Conservation (phyloP, 2,797 vertebrate species). For the Intellagama lesueurii region DNA sequence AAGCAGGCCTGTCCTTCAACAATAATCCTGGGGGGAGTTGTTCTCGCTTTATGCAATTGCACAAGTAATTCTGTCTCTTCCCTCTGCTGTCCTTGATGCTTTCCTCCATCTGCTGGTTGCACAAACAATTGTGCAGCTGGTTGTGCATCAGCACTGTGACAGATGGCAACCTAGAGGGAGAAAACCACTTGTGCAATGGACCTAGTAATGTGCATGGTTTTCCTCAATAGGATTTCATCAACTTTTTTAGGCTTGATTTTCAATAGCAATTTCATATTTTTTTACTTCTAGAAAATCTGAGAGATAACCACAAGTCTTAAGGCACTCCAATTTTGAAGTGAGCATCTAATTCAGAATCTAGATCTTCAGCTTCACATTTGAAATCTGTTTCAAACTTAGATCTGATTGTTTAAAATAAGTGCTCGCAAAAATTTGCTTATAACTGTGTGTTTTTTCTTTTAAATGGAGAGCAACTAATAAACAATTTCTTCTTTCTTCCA, state of each 20-base stretch:
- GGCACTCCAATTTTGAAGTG: neutral
- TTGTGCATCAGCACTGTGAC: too few relatives aligned
- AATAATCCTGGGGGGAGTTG: too few relatives aligned
- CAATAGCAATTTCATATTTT: neutral
- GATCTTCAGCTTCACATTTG: neutral
- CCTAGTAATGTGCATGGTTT: neutral
- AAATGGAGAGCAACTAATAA: neutral
- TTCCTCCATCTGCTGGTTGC: too few relatives aligned
- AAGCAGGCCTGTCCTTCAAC: neutral
- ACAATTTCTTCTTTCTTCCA: too few relatives aligned
- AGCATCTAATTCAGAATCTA: neutral
- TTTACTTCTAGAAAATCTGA: neutral
- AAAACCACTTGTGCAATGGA: too few relatives aligned
- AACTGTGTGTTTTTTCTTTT: neutral
- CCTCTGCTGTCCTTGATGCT: too few relatives aligned
- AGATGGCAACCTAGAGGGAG: too few relatives aligned
- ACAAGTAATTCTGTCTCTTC: too few relatives aligned
- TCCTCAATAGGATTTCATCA: neutral
- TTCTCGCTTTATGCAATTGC: too few relatives aligned
- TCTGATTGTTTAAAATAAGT: neutral
- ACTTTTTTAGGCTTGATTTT: neutral
- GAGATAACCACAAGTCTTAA: neutral
- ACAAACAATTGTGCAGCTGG: too few relatives aligned
- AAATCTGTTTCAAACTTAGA: neutral
- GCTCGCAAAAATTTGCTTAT: neutral